Evolutionary conservation across 1,140 invertebrate genomes (phyloP).

Genomic region (Bombus cullumanus): DNA sequence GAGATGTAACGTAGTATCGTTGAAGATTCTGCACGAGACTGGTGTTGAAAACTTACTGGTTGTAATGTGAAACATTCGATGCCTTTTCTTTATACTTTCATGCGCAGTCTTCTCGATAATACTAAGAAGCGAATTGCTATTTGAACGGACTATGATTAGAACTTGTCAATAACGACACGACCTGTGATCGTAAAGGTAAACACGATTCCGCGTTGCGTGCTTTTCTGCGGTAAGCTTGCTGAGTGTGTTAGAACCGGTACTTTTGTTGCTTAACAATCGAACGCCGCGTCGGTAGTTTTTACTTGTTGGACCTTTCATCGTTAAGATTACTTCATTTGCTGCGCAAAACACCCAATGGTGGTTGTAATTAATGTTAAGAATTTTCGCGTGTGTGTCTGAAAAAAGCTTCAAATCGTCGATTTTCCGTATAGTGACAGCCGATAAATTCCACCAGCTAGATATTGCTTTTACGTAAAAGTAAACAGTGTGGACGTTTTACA

Average conservation of each 20-base stretch:
- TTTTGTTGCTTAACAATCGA: background rate
- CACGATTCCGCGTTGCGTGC: constrained; percentile 3
- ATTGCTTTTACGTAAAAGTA: too few relatives aligned
- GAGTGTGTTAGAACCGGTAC: background rate
- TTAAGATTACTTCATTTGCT: background rate
- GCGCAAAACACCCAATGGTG: background rate
- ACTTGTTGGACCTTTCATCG: background rate
- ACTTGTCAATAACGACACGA: constrained; percentile 18
- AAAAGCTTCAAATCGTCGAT: background rate
- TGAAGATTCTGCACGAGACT: background rate
- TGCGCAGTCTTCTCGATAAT: background rate
- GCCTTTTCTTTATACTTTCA: background rate
- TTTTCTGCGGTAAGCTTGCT: background rate
- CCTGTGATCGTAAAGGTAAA: constrained; percentile 18
- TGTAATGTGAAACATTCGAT: background rate
- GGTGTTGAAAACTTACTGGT: background rate
- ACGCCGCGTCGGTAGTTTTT: background rate
- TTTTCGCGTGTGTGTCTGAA: too few relatives aligned
- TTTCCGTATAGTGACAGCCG: background rate
- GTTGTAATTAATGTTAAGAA: background rate
- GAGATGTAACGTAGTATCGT: constrained; percentile 32
- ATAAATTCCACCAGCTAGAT: background rate
- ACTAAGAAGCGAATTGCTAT: constrained; percentile 24
- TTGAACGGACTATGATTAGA: background rate
- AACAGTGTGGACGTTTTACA: background rate